Conservation (phyloP, 2,113 vertebrate species). For the Zosterops japonicus region DNA sequence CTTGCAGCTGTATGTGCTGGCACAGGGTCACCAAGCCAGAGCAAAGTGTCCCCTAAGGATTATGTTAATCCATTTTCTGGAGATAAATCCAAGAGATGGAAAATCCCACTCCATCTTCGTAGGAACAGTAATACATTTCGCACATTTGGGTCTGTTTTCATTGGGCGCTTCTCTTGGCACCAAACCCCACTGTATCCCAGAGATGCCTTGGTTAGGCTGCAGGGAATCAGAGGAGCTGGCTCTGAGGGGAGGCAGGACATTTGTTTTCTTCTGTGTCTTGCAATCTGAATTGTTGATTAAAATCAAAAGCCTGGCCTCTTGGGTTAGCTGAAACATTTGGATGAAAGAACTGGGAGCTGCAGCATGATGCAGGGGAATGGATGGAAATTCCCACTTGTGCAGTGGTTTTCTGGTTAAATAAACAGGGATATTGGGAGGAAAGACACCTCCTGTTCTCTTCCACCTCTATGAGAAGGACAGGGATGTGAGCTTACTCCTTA, state of each 20-base stretch:
- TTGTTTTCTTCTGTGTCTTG: background rate
- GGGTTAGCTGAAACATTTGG: background rate
- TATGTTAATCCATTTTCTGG: constrained; percentile 37
- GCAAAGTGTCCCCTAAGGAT: background rate
- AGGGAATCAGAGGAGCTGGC: background rate
- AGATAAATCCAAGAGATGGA: background rate
- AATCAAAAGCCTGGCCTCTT: background rate
- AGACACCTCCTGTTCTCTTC: background rate
- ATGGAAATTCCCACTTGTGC: background rate
- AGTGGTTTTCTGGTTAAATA: background rate
- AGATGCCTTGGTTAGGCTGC: background rate
- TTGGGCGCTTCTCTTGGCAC: background rate
- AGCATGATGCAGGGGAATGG: background rate
- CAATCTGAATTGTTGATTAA: background rate
- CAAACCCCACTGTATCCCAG: background rate
- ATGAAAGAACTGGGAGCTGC: background rate
- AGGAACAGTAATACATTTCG: background rate
- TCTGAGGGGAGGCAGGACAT: accelerated
- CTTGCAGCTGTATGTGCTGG: background rate
- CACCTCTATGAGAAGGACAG: background rate
- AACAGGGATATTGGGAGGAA: background rate
- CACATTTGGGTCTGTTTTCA: constrained; percentile 1
- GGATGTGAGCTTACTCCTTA: background rate
- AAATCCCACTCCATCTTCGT: background rate
- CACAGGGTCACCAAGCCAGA: background rate